Percentiles rank a stretch among this genome's conserved stretches.
Conservation (phyloP, 1,140 invertebrate genomes). For the Proctacanthus coquilletti region DNA sequence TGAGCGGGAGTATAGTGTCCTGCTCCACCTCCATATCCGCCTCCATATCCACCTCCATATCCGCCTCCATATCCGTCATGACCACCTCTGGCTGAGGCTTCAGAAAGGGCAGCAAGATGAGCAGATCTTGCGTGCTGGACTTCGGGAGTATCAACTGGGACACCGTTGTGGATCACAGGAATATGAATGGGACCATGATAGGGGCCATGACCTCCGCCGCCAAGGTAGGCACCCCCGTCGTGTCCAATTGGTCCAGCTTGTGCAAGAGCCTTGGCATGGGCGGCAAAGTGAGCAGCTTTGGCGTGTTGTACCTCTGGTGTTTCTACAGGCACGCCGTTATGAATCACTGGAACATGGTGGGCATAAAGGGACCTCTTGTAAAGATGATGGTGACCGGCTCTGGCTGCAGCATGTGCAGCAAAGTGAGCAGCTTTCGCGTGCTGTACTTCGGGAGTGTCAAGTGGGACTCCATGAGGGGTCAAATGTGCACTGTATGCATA, state of each 20-base stretch:
- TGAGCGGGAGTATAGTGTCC: conserved; percentile 16
- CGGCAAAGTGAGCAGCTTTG: conserved; percentile 40
- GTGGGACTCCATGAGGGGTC: conserved; percentile 22
- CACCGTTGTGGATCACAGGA: conserved; percentile 34
- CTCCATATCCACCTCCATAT: too few relatives aligned
- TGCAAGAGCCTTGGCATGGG: conserved; percentile 33
- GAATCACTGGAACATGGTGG: conserved; percentile 31
- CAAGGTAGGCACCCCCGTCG: too few relatives aligned
- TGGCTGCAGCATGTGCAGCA: conserved; percentile 34
- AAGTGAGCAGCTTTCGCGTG: conserved; percentile 40
- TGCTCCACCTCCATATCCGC: conserved; percentile 9
- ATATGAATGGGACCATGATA: conserved; percentile 31
- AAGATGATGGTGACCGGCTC: conserved; percentile 13
- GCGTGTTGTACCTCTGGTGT: conserved; percentile 42
- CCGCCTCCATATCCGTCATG: conserved; percentile 14
- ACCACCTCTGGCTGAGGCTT: conserved; percentile 15
- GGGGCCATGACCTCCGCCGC: too few relatives aligned
- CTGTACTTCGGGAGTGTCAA: conserved; percentile 42
- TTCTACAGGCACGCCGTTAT: conserved; percentile 38
- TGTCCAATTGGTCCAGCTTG: too few relatives aligned
- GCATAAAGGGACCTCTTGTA: conserved; percentile 27
- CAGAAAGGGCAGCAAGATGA: conserved; percentile 36
- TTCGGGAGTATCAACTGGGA: conserved; percentile 40
- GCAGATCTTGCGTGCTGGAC: conserved; percentile 42
- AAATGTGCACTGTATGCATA: conserved; percentile 21